phyloP scores from a whole-genome alignment of 2,113 vertebrate species.

The Coryphaenoides rupestris region DNA sequence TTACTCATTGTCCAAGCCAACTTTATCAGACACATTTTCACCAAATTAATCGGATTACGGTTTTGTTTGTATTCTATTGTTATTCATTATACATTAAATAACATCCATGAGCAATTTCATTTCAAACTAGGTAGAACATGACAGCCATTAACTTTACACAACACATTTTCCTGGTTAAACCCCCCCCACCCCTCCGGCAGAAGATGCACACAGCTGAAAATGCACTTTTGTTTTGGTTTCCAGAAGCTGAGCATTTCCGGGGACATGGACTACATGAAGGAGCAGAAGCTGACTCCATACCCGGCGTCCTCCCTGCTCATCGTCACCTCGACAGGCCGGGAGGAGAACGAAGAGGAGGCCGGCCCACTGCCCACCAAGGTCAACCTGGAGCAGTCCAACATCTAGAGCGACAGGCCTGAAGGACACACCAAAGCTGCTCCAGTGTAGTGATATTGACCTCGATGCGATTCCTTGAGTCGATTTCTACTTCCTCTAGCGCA shows the following conservation, averaged over 20 bases:
- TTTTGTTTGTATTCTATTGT: too few relatives aligned
- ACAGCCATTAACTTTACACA: too few relatives aligned
- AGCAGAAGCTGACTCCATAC: conserved; percentile 86
- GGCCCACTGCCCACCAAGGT: conserved; percentile 92
- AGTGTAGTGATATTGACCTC: conserved; percentile 19
- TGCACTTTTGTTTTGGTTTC: neutral
- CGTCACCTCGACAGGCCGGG: conserved; percentile 77
- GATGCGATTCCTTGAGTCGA: conserved; percentile 12
- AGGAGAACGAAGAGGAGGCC: conserved; percentile 75
- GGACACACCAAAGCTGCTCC: conserved; percentile 14
- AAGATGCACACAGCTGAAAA: too few relatives aligned
- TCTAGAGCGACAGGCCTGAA: conserved; percentile 49
- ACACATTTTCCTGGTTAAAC: too few relatives aligned
- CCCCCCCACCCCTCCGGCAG: too few relatives aligned
- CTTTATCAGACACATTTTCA: too few relatives aligned
- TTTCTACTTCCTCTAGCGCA: conserved; percentile 27
- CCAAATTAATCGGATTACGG: too few relatives aligned
- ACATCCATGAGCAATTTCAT: too few relatives aligned
- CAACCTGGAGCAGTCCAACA: conserved; percentile 80
- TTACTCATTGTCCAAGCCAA: too few relatives aligned
- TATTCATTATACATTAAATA: too few relatives aligned
- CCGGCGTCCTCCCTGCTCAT: conserved; percentile 85
- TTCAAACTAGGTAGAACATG: too few relatives aligned
- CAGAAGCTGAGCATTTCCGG: conserved; percentile 97
- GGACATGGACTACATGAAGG: conserved; percentile 84